Evolutionary conservation across 2,888 invertebrate species (phyloP).

Genomic region (Stenodera caucasica): DNA sequence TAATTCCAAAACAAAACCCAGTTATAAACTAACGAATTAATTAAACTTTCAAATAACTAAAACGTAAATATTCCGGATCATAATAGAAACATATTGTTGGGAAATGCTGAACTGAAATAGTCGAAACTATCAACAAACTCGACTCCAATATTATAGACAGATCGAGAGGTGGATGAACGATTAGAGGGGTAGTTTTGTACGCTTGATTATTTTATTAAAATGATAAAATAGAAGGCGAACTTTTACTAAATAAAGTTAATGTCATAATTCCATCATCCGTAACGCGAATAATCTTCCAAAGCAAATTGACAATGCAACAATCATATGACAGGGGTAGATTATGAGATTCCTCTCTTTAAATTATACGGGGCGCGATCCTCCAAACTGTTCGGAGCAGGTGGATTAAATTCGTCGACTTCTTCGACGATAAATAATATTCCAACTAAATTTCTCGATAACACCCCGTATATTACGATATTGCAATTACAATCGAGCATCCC

Average conservation of each 20-base stretch:
- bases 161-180: neutral
- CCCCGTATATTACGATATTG: too few relatives aligned
- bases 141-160: neutral
- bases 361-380: too few relatives aligned
- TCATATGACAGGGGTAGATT: neutral
- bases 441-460: too few relatives aligned
- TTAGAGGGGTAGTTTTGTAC: neutral
- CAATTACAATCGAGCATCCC: too few relatives aligned
- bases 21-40: conserved; percentile 20
- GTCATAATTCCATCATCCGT: neutral
- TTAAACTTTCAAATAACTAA: conserved; percentile 10
- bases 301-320: neutral
- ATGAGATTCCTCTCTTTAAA: neutral
- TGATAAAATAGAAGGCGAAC: too few relatives aligned
- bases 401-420: too few relatives aligned
- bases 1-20: conserved; percentile 20
- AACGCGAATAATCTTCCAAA: neutral
- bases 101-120: neutral
- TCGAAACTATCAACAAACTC: neutral
- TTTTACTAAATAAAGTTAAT: neutral
- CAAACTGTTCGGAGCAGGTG: too few relatives aligned
- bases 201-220: neutral
- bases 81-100: neutral
- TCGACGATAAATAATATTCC: too few relatives aligned
- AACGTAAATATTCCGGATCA: neutral